These are phyloP conservation scores for Danio aesculapii DNA, from an alignment of 2,797 vertebrate species.

Conservation along the genomic window DNA sequence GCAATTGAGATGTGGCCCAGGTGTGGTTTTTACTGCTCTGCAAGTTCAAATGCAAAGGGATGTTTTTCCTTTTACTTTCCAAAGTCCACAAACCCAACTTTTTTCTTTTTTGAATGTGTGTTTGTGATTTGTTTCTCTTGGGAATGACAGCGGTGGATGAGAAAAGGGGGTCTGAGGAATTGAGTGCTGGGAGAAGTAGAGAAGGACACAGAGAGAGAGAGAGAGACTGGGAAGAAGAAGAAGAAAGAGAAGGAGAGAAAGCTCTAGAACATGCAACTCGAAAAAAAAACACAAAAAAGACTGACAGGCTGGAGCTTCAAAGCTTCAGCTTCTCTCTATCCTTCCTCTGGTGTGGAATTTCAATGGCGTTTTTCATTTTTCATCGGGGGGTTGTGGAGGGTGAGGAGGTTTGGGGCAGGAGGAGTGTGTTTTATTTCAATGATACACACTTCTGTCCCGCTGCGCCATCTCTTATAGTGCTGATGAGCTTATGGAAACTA, in stretches of 20 bases:
- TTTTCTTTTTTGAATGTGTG: slow-evolving; percentile 72
- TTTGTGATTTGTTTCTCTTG: slow-evolving; percentile 74
- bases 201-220: slow-evolving; percentile 42
- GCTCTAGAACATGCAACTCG: slow-evolving; percentile 67
- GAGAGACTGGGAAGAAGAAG: slow-evolving; percentile 41
- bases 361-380: slow-evolving; percentile 72
- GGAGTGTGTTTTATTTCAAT: slow-evolving; percentile 63
- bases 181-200: slow-evolving; percentile 49
- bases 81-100: slow-evolving; percentile 80
- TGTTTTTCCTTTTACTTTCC: slow-evolving; percentile 68
- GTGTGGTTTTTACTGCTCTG: slow-evolving; percentile 70
- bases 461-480: slow-evolving; percentile 53
- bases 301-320: slow-evolving; percentile 80
- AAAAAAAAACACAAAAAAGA: slow-evolving; percentile 71
- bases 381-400: slow-evolving; percentile 53
- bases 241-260: slow-evolving; percentile 52
- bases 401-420: slow-evolving; percentile 52
- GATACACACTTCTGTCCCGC: slow-evolving; percentile 65
- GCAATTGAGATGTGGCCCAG: slow-evolving; percentile 60
- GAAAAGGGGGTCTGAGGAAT: slow-evolving; percentile 53
- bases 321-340: slow-evolving; percentile 69
- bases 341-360: slow-evolving; percentile 77
- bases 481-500: slow-evolving; percentile 70
- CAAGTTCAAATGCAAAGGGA: slow-evolving; percentile 71
- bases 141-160: slow-evolving; percentile 69